A percentile compares a stretch with the other conserved stretches of the same genome.
These are phyloP conservation scores for Papilio demoleus DNA, from an alignment of 2,888 invertebrate species.

Conservation along the genomic window DNA sequence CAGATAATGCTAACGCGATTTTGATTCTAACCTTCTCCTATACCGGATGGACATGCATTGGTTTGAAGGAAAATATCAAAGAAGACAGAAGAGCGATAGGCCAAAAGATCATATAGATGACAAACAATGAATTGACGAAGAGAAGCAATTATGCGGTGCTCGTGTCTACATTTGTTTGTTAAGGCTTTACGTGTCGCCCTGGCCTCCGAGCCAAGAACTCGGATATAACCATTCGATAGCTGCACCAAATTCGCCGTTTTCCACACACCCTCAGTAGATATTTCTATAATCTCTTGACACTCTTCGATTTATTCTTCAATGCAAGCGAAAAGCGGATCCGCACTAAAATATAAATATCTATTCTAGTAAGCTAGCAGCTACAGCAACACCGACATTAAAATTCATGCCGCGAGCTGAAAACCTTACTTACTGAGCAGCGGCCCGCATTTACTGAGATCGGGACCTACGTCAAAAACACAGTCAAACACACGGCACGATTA, in stretches of 20 bases:
- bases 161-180: constrained; percentile 41
- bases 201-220: constrained; percentile 61
- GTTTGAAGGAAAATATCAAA: constrained; percentile 44
- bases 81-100: constrained; percentile 41
- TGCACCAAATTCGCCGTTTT: constrained; percentile 53
- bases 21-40: constrained; percentile 74
- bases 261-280: constrained; percentile 48
- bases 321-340: constrained; percentile 65
- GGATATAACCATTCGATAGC: constrained; percentile 60
- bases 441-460: constrained; percentile 82
- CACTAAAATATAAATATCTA: constrained; percentile 49
- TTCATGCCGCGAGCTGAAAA: constrained; percentile 74
- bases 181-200: constrained; percentile 62
- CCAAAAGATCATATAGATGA: constrained; percentile 43
- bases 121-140: constrained; percentile 44
- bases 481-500: constrained; percentile 80
- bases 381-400: constrained; percentile 73
- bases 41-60: constrained; percentile 53
- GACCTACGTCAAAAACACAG: constrained; percentile 83
- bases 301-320: constrained; percentile 51
- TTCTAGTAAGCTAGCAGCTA: constrained; percentile 74
- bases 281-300: constrained; percentile 49
- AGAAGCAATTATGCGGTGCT: constrained; percentile 45
- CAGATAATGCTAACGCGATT: constrained; percentile 80
- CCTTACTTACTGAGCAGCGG: constrained; percentile 82